Conservation (phyloP, 2,888 invertebrate genomes). For the Lacanobia oleracea region DNA sequence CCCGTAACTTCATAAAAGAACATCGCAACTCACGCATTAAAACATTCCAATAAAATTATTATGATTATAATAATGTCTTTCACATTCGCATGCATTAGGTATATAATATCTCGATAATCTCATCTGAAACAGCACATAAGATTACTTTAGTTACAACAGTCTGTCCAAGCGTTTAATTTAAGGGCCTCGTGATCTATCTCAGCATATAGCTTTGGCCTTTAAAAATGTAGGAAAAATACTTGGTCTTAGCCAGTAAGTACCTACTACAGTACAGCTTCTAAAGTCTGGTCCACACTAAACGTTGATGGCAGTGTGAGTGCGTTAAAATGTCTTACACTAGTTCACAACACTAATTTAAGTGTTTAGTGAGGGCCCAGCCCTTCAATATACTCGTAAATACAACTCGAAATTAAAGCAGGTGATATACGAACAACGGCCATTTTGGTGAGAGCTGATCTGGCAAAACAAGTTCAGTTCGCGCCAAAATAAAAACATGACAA, state of each 20-base stretch:
- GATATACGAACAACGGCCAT: background rate
- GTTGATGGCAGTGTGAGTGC: background rate
- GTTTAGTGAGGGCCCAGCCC: slow-evolving; percentile 6
- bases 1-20: slow-evolving; percentile 60
- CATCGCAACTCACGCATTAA: slow-evolving; percentile 55
- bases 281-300: slow-evolving; percentile 16
- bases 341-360: background rate
- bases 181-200: slow-evolving; percentile 43
- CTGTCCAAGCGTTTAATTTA: slow-evolving; percentile 54
- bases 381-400: background rate
- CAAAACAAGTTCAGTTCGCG: background rate
- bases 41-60: slow-evolving; percentile 62
- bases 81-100: slow-evolving; percentile 47
- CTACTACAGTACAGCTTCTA: slow-evolving; percentile 23
- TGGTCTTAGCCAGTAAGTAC: slow-evolving; percentile 40
- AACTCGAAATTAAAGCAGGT: slow-evolving; percentile 8
- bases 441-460: background rate
- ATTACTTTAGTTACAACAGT: slow-evolving; percentile 48
- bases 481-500: background rate
- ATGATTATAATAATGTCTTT: slow-evolving; percentile 61
- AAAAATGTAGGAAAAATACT: slow-evolving; percentile 35
- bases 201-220: slow-evolving; percentile 14
- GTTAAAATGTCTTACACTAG: background rate
- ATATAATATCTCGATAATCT: slow-evolving; percentile 61
- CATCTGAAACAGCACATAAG: slow-evolving; percentile 43